Conservation (phyloP, 1,140 invertebrate species). For the Neuroterus valhalla region DNA sequence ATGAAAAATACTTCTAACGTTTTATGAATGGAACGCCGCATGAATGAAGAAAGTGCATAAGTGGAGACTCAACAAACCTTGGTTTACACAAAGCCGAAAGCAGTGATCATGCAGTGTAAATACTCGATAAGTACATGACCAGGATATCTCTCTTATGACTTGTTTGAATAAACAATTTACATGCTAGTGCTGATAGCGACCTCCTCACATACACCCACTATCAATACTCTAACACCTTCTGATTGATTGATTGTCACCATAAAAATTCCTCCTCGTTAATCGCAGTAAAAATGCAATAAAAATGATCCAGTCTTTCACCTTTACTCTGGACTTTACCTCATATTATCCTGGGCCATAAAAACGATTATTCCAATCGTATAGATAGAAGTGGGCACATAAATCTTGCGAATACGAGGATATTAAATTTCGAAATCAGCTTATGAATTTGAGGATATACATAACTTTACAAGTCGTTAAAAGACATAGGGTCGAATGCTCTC, state of each 20-base stretch:
- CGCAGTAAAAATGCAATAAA: conserved; percentile 29
- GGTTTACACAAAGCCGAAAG: not conserved
- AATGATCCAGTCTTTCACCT: not conserved
- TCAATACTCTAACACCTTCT: conserved; percentile 7
- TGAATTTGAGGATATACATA: too few relatives aligned
- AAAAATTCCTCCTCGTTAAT: conserved; percentile 26
- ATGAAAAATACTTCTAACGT: too few relatives aligned
- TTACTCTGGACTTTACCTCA: too few relatives aligned
- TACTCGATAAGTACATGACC: not conserved
- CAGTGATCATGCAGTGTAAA: conserved; percentile 21
- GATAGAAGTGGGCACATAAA: too few relatives aligned
- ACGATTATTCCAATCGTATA: too few relatives aligned
- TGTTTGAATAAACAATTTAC: conserved; percentile 23
- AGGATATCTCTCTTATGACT: not conserved
- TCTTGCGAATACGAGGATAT: too few relatives aligned
- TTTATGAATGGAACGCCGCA: too few relatives aligned
- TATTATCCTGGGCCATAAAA: too few relatives aligned
- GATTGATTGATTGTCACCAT: conserved; percentile 21
- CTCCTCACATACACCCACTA: not conserved
- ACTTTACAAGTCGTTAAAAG: too few relatives aligned
- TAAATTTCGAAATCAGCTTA: too few relatives aligned
- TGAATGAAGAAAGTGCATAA: too few relatives aligned
- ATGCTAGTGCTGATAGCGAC: conserved; percentile 4
- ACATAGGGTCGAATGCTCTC: too few relatives aligned
- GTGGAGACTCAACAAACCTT: not conserved